These are phyloP conservation scores for Drosophila colorata DNA, from an alignment of 2,888 invertebrate genomes.

Conservation along the genomic window DNA sequence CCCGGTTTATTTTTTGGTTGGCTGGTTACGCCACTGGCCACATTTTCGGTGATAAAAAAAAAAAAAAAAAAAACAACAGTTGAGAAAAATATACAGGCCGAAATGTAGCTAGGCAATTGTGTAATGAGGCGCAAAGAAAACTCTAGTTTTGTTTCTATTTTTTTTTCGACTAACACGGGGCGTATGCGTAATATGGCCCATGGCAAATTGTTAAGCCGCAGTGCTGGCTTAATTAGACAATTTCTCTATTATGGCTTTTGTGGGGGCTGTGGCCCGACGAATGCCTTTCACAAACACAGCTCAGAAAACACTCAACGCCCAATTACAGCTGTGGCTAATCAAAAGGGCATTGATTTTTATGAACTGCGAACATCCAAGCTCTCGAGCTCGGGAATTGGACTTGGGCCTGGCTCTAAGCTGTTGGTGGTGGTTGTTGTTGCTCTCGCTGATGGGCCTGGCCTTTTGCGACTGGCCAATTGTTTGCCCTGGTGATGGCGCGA, in stretches of 20 bases:
- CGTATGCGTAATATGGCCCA: constrained; percentile 71
- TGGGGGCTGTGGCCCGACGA: constrained; percentile 5
- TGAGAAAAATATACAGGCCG: constrained; percentile 3
- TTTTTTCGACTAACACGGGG: constrained; percentile 33
- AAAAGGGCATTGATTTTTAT: constrained; percentile 81
- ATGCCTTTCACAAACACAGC: constrained; percentile 66
- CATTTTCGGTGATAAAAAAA: constrained; percentile 28
- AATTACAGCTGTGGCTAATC: constrained; percentile 76
- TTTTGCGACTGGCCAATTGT: constrained; percentile 36
- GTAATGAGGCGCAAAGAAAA: constrained; percentile 47
- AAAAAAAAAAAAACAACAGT: not conserved
- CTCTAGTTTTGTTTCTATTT: constrained; percentile 32
- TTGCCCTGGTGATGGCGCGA: constrained; percentile 56
- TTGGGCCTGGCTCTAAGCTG: constrained; percentile 22
- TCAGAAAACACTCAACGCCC: constrained; percentile 31
- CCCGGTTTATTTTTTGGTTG: constrained; percentile 4
- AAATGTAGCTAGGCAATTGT: constrained; percentile 40
- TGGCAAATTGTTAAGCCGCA: constrained; percentile 54
- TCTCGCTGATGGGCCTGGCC: constrained; percentile 29
- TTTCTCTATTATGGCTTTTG: constrained; percentile 68
- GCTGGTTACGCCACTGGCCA: constrained; percentile 26
- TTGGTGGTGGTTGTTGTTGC: not conserved
- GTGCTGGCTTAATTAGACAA: constrained; percentile 70
- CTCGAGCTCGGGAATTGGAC: constrained; percentile 4
- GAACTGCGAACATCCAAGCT: constrained; percentile 65